Evolutionary conservation across 2,113 vertebrate genomes (phyloP).

Genomic region (Gallinago media): DNA sequence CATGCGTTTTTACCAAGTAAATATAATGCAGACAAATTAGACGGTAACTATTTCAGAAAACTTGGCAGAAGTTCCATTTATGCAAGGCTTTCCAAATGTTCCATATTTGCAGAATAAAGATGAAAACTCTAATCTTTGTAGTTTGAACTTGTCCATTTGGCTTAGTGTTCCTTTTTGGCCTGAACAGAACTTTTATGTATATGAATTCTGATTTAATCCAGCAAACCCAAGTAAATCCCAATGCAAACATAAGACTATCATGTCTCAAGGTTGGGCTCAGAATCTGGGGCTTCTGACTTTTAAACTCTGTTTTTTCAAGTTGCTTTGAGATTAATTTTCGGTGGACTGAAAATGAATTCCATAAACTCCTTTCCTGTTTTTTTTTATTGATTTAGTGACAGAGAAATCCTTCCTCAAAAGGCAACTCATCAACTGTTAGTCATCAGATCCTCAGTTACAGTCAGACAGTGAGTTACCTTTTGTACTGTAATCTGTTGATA

Average conservation of each 20-base stretch:
- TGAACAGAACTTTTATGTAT: neutral
- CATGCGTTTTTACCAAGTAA: slow-evolving; percentile 57
- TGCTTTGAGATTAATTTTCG: neutral
- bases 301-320: neutral
- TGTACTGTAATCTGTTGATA: neutral
- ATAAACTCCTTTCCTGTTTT: neutral
- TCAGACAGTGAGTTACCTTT: neutral
- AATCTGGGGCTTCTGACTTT: neutral
- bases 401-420: slow-evolving; percentile 11
- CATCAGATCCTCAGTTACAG: slow-evolving; percentile 6
- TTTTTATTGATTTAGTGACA: slow-evolving; percentile 6
- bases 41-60: slow-evolving; percentile 66
- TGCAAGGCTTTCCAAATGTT: slow-evolving; percentile 70
- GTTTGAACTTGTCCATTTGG: slow-evolving; percentile 53
- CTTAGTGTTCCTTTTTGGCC: slow-evolving; percentile 43
- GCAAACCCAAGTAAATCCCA: slow-evolving; percentile 28
- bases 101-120: slow-evolving; percentile 70
- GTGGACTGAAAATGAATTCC: neutral
- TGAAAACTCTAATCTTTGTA: slow-evolving; percentile 59
- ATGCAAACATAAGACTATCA: neutral
- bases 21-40: slow-evolving; percentile 53
- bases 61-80: slow-evolving; percentile 65
- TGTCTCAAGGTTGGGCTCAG: neutral
- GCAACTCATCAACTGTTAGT: neutral
- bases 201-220: slow-evolving; percentile 8